Evolutionary conservation across 2,797 vertebrate genomes (phyloP).

Genomic region (Pseudochirops corinnae): DNA sequence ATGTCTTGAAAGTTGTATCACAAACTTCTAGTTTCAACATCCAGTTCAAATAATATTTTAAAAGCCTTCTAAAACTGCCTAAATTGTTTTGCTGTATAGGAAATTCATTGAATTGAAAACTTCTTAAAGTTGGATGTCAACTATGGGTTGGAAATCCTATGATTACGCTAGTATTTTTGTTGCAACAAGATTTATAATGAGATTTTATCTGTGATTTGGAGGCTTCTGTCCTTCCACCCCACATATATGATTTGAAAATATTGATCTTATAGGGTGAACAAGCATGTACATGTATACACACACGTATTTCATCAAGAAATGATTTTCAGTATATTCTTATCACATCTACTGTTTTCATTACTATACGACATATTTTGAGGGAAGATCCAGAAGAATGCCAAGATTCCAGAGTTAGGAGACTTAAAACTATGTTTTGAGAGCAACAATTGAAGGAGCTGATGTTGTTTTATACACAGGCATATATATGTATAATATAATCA

Average conservation of each 20-base stretch:
- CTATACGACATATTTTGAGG: not conserved
- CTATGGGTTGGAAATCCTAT: constrained; percentile 34
- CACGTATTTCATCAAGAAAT: not conserved
- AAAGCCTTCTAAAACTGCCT: not conserved
- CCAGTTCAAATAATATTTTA: not conserved
- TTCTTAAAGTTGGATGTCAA: not conserved
- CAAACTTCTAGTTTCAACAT: constrained; percentile 24
- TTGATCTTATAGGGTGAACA: not conserved
- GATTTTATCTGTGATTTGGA: constrained; percentile 48
- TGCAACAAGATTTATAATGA: constrained; percentile 17
- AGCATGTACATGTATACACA: not conserved
- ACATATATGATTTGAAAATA: constrained; percentile 34
- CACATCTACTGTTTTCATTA: not conserved
- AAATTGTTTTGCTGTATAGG: not conserved
- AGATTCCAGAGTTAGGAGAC: not conserved
- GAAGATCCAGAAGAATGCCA: not conserved
- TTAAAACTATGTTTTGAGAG: not conserved
- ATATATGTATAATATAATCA: too few species aligned
- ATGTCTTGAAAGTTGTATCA: constrained; percentile 22
- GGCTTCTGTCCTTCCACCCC: not conserved
- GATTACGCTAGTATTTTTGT: not conserved
- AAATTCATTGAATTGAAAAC: constrained; percentile 1
- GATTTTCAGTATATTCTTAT: not conserved
- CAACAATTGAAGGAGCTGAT: not conserved
- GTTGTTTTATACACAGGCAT: too few species aligned